Base-by-base conservation (phyloP, 1,140 invertebrate species). In the Aleiodes sp. region DNA sequence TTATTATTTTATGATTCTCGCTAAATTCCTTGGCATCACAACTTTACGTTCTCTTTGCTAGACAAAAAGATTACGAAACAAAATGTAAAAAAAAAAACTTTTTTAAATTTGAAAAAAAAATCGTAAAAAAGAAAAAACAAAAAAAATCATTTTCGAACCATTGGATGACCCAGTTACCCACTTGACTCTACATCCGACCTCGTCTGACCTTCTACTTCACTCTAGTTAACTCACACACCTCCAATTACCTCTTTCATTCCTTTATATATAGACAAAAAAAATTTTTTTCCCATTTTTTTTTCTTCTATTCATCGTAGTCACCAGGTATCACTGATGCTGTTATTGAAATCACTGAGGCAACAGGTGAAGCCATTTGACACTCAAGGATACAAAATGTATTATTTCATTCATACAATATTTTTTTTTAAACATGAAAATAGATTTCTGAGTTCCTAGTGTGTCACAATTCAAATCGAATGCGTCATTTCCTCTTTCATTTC, bases 401-500 rank as follows among this genome's bases (percentile, higher is more conserved):
- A 24, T 52, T 52, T 52, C 21, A 52, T 24, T 52, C 46, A 52
- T 26, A 24, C 21, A 52, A n/a, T n/a, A n/a, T n/a, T n/a, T 9
- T 46, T 9, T 9, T 0, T 2, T 52, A 19, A 16, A 52, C 21
- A 24, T 52, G 21, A 52, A 21, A 52, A 8, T 16, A 16, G 39
- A 43, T 43, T n/a, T 8, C 14, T 43, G 14, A n/a, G n/a, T n/a
- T 16, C 8, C 12, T 16, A 43, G 16, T 52, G 16, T 21, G 46
- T 52, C 46, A 21, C 46, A n/a, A n/a, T n/a, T n/a, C n/a, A n/a
- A n/a, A 52, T 52, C 46, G 19, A 21, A 1, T 16, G n/a, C 21
- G 78, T 75, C 78, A 59, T 69, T 71, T 83, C 78, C 81, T 77
- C 59, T 81, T 81, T 78, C 78, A 59, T 69, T 71, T 83, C 78